Base-by-base conservation (phyloP, 2,113 vertebrate species). In the Scartelaos histophorus region DNA sequence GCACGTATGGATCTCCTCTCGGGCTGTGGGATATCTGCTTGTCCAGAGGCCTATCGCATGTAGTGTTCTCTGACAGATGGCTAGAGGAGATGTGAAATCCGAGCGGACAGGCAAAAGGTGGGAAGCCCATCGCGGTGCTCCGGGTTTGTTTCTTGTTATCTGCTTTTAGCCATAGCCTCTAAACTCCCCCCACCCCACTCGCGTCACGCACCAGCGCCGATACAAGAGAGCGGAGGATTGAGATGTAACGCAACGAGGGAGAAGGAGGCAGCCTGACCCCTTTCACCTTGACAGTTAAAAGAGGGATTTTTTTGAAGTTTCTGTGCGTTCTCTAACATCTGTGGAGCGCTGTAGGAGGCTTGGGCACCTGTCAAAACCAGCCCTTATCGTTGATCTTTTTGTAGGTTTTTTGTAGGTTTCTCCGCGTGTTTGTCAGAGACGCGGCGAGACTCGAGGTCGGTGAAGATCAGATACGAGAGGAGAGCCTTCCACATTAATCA, bases 21-120 rank as follows among this genome's bases (percentile, higher is more conserved):
- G 17, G 45, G 71, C 73, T 47, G n/a, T 24, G 60, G 60, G 68
- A 76, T 70, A 78, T 78, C 67, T 81, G 73, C 75, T 0, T 66
- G 83, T 76, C 73, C 71, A 35, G 66, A 67, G 78, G 75, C 35
- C 77, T 38, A 49, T 25, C 51, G 70, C 74, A 65, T 19, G 43
- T 22, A 67, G 69, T 66, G 25, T 61, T 62, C 60, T 68, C 71
- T 87, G 86, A 87, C 88, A 86, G 79, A 87, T 83, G 82, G 77
- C 81, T 64, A 3, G 71, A 82, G 67, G 78, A 85, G 77, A 89
- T 78, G 76, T 81, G 82, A 75, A 84, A 86, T 81, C n/a, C 25
- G 74, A 89, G 78, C 76, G 34, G 79, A 49, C 72, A 47, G 19
- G 25, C 17, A 64, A 79, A n/a, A 79, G 75, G 83, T 76, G 83